Percentiles rank a stretch among this genome's conserved stretches.
Evolutionary conservation across 2,113 vertebrate genomes (phyloP).

Genomic region (Mastomys natalensis): DNA sequence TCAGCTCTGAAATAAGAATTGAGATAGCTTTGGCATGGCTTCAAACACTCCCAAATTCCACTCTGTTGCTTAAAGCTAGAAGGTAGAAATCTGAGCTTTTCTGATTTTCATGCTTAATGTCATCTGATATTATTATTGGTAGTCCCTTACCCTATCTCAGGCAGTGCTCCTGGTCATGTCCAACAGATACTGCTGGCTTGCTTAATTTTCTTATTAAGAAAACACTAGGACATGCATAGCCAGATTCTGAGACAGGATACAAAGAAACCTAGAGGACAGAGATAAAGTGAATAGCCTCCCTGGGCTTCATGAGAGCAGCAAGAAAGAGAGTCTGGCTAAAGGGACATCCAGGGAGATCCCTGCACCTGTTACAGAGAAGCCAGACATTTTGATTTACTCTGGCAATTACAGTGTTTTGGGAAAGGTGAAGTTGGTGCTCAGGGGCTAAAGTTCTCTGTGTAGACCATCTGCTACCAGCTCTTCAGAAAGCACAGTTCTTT

Average conservation of each 20-base stretch:
- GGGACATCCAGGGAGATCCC: not conserved
- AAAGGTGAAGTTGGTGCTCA: not conserved
- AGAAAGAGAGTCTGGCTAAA: not conserved
- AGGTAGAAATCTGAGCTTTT: not conserved
- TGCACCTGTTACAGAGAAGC: not conserved
- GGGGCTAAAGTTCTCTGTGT: not conserved
- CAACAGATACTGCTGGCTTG: not conserved
- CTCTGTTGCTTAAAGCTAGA: not conserved
- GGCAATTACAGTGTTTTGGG: not conserved
- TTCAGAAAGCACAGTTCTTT: not conserved
- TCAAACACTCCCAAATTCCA: not conserved
- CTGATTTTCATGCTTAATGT: not conserved
- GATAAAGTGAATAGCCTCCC: not conserved
- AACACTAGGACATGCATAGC: not conserved
- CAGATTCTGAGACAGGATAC: not conserved
- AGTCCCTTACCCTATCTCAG: not conserved
- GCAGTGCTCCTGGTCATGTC: not conserved
- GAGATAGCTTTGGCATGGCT: not conserved
- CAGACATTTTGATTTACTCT: not conserved
- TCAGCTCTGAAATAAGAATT: not conserved
- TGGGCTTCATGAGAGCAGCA: not conserved
- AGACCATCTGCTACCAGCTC: not conserved
- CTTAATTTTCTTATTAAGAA: not conserved
- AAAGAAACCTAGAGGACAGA: not conserved
- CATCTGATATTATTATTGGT: not conserved